These are phyloP conservation scores for Bombus difficillimus DNA, from an alignment of 1,140 invertebrate genomes.

Conservation along the genomic window DNA sequence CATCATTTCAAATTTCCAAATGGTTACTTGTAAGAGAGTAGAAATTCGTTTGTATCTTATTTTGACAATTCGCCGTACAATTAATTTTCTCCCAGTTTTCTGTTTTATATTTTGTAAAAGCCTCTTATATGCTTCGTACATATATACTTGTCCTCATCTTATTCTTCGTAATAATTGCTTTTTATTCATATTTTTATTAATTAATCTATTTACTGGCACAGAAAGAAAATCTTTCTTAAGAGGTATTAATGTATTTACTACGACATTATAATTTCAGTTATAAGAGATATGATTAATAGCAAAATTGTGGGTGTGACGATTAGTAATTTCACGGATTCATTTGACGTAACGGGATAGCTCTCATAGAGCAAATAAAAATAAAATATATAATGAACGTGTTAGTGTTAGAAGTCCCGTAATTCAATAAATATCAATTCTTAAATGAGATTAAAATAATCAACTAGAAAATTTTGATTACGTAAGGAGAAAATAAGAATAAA, in stretches of 20 bases:
- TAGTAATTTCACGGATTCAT: neutral
- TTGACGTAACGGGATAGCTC: slow-evolving; percentile 47
- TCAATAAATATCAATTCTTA: neutral
- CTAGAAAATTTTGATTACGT: neutral
- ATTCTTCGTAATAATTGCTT: no score
- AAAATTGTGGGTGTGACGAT: neutral
- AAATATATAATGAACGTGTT: neutral
- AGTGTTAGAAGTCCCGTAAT: neutral
- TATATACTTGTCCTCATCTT: no score
- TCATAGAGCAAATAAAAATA: neutral
- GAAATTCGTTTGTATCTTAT: neutral
- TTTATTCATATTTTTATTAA: neutral
- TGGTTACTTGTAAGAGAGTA: neutral
- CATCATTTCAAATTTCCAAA: neutral
- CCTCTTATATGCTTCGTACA: no score
- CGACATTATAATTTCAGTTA: neutral
- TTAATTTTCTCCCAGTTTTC: neutral
- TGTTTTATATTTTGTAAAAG: neutral
- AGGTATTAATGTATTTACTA: neutral
- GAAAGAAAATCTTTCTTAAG: neutral
- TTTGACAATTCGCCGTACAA: neutral
- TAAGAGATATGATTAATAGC: neutral
- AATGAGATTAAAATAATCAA: neutral
- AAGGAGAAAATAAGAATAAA: neutral
- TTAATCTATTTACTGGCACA: neutral